A percentile compares a stretch with the other conserved stretches of the same genome.
These are phyloP conservation scores for Perognathus longimembris DNA, from an alignment of 2,113 vertebrate genomes.

Conservation along the genomic window DNA sequence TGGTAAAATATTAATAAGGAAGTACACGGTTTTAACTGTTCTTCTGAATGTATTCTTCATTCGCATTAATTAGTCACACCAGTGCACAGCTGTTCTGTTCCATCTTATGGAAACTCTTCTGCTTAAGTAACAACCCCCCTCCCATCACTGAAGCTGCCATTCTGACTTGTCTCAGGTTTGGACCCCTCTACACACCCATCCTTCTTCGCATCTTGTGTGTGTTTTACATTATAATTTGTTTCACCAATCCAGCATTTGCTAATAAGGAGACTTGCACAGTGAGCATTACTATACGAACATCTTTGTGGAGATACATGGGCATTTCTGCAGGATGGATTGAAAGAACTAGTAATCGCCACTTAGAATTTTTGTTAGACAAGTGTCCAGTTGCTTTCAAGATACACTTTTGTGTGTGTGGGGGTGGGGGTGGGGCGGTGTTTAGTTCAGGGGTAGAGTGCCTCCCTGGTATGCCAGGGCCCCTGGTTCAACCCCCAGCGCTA, in stretches of 20 bases:
- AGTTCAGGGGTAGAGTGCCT: too few relatives aligned
- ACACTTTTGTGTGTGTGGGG: too few relatives aligned
- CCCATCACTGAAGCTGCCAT: background rate
- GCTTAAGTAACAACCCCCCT: too few relatives aligned
- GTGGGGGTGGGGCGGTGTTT: background rate
- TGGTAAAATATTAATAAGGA: background rate
- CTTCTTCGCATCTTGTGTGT: background rate
- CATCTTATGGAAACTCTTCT: background rate
- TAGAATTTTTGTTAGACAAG: constrained; percentile 13
- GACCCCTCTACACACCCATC: background rate
- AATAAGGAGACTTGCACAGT: background rate
- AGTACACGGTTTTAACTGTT: background rate
- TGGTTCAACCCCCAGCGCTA: background rate
- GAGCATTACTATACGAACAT: background rate
- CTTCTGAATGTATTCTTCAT: background rate
- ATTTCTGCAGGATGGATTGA: constrained; percentile 19
- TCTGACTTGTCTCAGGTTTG: constrained; percentile 10
- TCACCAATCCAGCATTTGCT: too few relatives aligned
- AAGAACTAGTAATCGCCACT: too few relatives aligned
- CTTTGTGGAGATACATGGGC: background rate
- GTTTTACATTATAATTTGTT: too few relatives aligned
- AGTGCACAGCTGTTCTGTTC: background rate
- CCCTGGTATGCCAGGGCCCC: background rate
- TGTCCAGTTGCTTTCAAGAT: constrained; percentile 17
- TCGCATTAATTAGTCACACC: background rate